Base-by-base conservation (phyloP, 2,113 vertebrate species). In the Fregetta grallaria region DNA sequence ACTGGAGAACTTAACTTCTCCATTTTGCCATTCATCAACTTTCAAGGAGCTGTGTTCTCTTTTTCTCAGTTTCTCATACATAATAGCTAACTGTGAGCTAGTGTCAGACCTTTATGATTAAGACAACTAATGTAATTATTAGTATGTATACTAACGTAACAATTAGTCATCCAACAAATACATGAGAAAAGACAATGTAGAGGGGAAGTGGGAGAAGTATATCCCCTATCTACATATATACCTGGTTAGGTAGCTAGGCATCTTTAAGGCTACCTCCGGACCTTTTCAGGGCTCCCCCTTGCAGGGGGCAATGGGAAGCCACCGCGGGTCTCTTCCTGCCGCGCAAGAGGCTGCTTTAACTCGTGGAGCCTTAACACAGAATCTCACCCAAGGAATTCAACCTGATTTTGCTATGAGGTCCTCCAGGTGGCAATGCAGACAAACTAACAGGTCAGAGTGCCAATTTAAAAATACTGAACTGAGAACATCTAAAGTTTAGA, bases 361-460 rank as follows among this genome's bases (percentile, higher is more conserved):
- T 82, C 10, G 1, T 58, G 53, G 34, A 85, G 18, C 29, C 42
- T 38, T 55, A 52, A 26, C 11, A 49, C 15, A 3, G 6, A 58
- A 70, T 79, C 30, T 94, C 17, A 36, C 13, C 4, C 8, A 12
- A 56, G 12, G 27, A 88, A 62, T 93, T 94, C 36, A 49, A 58
- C 49, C 53, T 96, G 92, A 94, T 82, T 95, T 96, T 96, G 66
- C 96, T 65, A 20, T 49, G 74, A 93, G 90, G 81, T 74, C 96
- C 96, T 97, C 92, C 85, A 96, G 94, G 91, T 97, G 96, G 95
- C 96, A 97, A 94, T 97, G 77, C 81, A 96, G 93, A 84, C 96
- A 96, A 96, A 62, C 81, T 68, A 95, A 96, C 87, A 93, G 91
- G 87, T 94, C 87, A 78, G 36, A 72, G n/a, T 50, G n/a, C 52